Conservation (phyloP, 2,113 vertebrate species). For the Romanogobio albipinnatus region DNA sequence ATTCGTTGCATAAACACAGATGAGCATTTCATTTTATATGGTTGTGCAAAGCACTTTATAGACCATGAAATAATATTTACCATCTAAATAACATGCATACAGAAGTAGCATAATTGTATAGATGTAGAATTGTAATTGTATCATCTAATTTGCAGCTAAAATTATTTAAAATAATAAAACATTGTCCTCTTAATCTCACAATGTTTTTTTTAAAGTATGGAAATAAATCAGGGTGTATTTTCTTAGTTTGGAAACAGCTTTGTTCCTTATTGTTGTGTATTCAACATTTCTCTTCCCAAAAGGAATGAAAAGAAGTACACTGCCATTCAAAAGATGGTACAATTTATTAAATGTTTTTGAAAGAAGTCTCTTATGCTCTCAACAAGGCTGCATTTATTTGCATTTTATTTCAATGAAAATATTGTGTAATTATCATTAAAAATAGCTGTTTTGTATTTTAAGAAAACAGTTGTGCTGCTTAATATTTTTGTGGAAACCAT, state of each 20-base stretch:
- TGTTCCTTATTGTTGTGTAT: background rate
- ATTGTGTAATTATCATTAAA: background rate
- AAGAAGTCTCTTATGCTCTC: background rate
- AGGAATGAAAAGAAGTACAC: background rate
- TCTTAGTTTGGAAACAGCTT: background rate
- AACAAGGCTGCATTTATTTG: background rate
- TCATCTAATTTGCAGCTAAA: background rate
- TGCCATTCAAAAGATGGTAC: background rate
- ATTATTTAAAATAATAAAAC: background rate
- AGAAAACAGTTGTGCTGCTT: background rate
- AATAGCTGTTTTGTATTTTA: background rate
- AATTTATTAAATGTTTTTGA: background rate
- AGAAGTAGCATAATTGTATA: background rate
- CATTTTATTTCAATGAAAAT: background rate
- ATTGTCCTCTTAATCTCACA: background rate
- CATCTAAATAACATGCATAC: background rate
- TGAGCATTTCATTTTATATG: background rate
- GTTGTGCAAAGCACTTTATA: slow-evolving; percentile 26
- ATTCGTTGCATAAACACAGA: background rate
- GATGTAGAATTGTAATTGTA: background rate
- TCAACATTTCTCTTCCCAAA: too few relatives aligned
- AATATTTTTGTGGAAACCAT: too few relatives aligned
- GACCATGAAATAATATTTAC: background rate
- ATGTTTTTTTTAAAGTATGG: background rate
- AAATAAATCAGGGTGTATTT: background rate